Conservation (phyloP, 2,113 vertebrate species). For the Sturnira hondurensis region DNA sequence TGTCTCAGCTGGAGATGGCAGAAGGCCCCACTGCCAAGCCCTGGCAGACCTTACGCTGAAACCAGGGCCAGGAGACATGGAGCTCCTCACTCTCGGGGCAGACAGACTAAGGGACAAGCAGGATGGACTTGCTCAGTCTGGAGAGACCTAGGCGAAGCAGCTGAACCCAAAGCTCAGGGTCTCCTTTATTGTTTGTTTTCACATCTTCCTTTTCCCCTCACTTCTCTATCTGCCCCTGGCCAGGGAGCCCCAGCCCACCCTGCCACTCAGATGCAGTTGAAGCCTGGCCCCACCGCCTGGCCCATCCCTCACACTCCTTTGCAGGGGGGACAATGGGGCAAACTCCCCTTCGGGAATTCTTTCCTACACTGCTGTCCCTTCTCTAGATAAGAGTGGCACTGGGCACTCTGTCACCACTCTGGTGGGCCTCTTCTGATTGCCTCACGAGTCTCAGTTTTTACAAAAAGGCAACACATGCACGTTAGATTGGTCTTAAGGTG, state of each 20-base stretch:
- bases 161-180: neutral
- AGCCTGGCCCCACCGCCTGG: neutral
- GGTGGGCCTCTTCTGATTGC: neutral
- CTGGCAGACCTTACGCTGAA: neutral
- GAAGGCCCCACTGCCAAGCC: neutral
- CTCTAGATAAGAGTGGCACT: neutral
- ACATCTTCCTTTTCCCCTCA: neutral
- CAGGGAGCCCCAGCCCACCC: too few species aligned
- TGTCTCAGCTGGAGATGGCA: neutral
- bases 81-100: neutral
- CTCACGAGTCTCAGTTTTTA: neutral
- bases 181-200: too few species aligned
- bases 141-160: accelerated
- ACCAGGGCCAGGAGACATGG: neutral
- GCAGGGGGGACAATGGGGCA: accelerated
- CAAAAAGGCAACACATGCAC: accelerated
- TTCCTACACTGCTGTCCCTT: neutral
- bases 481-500: neutral
- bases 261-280: neutral
- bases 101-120: neutral
- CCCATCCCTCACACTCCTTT: too few species aligned
- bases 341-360: neutral
- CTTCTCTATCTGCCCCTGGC: neutral
- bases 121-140: neutral
- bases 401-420: neutral